Conservation (phyloP, 2,888 invertebrate species). For the Cinara cedri region DNA sequence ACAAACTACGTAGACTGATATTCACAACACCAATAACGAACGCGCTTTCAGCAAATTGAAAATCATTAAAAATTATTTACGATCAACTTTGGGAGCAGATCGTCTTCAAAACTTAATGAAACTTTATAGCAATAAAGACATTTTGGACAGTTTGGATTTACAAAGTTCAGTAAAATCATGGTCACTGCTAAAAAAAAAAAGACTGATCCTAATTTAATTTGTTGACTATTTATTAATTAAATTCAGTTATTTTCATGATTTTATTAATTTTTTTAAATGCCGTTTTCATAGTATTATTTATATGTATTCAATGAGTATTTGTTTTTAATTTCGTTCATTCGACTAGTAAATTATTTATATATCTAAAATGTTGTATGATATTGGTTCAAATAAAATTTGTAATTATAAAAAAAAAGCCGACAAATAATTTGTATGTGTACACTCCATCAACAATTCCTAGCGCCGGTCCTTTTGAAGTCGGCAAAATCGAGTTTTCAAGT, state of each 20-base stretch:
- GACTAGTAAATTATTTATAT: neutral
- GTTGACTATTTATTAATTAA: neutral
- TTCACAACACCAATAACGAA: neutral
- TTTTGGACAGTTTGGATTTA: no score
- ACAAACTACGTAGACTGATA: neutral
- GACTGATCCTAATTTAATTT: neutral
- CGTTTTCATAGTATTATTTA: neutral
- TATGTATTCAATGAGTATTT: neutral
- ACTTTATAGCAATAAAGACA: neutral
- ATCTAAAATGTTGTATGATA: neutral
- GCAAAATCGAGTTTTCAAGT: no score
- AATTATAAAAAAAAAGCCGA: no score
- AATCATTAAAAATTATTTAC: slow-evolving; percentile 9
- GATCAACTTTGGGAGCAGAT: neutral
- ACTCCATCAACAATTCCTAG: no score
- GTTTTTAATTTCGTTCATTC: neutral
- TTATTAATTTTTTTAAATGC: neutral
- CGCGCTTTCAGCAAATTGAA: neutral
- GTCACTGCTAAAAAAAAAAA: neutral
- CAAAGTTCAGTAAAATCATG: neutral
- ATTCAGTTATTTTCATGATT: neutral
- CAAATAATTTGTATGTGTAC: no score
- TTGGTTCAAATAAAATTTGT: no score
- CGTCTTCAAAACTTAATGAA: neutral
- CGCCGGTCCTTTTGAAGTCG: no score